Evolutionary conservation across 2,113 vertebrate genomes (phyloP), one percentile per base, ranked within the genome.

Genomic region (Salvelinus fontinalis): DNA sequence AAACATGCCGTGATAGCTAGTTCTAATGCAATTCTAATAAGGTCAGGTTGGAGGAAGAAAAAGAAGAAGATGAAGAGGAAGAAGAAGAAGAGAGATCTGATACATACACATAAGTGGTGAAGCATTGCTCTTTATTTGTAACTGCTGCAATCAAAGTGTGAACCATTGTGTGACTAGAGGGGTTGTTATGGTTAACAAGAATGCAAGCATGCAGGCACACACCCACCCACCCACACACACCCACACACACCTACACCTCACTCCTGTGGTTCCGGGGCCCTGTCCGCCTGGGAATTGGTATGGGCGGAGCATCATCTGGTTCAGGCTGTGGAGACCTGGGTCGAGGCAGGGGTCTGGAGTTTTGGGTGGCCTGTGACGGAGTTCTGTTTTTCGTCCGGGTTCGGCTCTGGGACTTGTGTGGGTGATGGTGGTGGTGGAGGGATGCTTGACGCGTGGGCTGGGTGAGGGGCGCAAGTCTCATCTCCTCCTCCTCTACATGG

Each of bases 401-500:
- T 67, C 13, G 9, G 27, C 13, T 31, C 27, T 27, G 62, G 62
- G 24, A n/a, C 11, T 24, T 31, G 13, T 11, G 26, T 27, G 20
- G 24, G 12, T 24, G 62, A 16, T 14, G 27, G 24, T 29, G 65
- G 24, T 67, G 26, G 27, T 67, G 27, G 26, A 67, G 65, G 65
- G 65, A 29, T 29, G 26, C 65, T 67, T 67, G 65, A 26, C 65
- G 27, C 4, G 4, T 27, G 13, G 27, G 65, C 27, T 67, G 24
- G 27, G 65, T 67, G 22, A 67, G 65, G 27, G 65, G 24, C 1
- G 65, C 27, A 8, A 27, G 65, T 67, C 65, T 27, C 27, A 67
- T 67, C n/a, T 29, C 65, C 26, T 67, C 65, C 65, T 67, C 65
- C 16, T 67, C 65, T 67, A 31, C 65, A 67, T 27, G 27, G 65